Conservation (phyloP, 2,113 vertebrate genomes). For the Polypterus bichir region DNA sequence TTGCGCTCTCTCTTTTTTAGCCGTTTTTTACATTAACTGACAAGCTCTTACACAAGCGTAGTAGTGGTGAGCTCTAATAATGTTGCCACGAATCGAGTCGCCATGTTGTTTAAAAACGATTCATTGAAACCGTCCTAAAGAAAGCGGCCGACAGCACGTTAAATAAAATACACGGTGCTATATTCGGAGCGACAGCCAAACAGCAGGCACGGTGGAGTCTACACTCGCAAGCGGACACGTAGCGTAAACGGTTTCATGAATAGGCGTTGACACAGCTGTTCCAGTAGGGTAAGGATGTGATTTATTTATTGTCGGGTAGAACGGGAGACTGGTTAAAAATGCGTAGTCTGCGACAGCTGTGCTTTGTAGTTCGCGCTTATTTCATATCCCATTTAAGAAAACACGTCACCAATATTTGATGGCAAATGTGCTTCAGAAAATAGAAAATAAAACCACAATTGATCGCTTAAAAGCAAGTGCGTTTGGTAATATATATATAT, state of each 20-base stretch:
- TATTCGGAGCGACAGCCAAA: too few species aligned
- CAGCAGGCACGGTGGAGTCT: too few species aligned
- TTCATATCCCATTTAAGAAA: not conserved
- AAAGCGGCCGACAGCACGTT: slow-evolving; percentile 9
- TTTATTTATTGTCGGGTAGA: not conserved
- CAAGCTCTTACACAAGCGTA: not conserved
- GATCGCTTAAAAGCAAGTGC: too few species aligned
- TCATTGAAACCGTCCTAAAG: slow-evolving; percentile 36
- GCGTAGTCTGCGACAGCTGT: not conserved
- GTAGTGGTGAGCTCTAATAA: not conserved
- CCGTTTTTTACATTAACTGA: too few species aligned
- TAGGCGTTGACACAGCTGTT: slow-evolving; percentile 2
- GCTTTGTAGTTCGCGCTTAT: not conserved
- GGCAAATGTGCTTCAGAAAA: too few species aligned
- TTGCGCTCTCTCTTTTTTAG: too few species aligned
- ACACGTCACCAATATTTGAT: too few species aligned
- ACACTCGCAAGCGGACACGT: too few species aligned
- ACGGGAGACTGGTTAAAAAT: not conserved
- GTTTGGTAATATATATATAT: too few species aligned
- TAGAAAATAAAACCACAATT: too few species aligned
- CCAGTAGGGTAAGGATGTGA: not conserved
- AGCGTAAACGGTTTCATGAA: slow-evolving; percentile 1
- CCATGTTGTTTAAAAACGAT: slow-evolving; percentile 43
- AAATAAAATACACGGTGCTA: too few species aligned
- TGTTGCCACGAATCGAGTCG: slow-evolving; percentile 23